These are phyloP conservation scores for Plestiodon gilberti DNA, from an alignment of 2,113 vertebrate genomes.

Conservation along the genomic window DNA sequence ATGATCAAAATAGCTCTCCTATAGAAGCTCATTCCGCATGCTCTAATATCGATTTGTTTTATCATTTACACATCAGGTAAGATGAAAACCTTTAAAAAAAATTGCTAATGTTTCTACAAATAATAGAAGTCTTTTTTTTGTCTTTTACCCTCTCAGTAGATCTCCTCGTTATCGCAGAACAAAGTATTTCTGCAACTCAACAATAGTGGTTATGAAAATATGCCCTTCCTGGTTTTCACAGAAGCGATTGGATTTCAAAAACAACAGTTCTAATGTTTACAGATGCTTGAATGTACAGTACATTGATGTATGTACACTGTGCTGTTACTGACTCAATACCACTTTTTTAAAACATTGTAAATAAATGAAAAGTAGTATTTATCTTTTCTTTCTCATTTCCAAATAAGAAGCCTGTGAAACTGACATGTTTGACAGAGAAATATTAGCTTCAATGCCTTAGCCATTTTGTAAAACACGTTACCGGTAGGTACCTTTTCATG, in stretches of 20 bases:
- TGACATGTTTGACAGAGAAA: slow-evolving; percentile 39
- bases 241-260: slow-evolving; percentile 6
- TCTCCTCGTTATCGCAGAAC: neutral
- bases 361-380: neutral
- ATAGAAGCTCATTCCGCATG: slow-evolving; percentile 12
- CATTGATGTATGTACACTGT: slow-evolving; percentile 23
- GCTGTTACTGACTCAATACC: slow-evolving; percentile 21
- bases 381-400: slow-evolving; percentile 39
- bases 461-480: slow-evolving; percentile 38
- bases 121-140: neutral
- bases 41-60: slow-evolving; percentile 13
- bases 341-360: slow-evolving; percentile 36
- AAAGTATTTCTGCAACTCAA: neutral
- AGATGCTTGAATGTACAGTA: neutral
- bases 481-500: slow-evolving; percentile 53
- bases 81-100: slow-evolving; percentile 12
- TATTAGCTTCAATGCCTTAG: slow-evolving; percentile 20
- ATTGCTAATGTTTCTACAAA: neutral
- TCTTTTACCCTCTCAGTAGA: slow-evolving; percentile 40
- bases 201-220: slow-evolving; percentile 34
- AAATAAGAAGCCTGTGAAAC: slow-evolving; percentile 21
- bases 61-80: slow-evolving; percentile 15
- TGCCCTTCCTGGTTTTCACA: neutral
- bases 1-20: slow-evolving; percentile 7
- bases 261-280: slow-evolving; percentile 6